Conservation (phyloP, 2,113 vertebrate species). For the Xyliphius kryptos region DNA sequence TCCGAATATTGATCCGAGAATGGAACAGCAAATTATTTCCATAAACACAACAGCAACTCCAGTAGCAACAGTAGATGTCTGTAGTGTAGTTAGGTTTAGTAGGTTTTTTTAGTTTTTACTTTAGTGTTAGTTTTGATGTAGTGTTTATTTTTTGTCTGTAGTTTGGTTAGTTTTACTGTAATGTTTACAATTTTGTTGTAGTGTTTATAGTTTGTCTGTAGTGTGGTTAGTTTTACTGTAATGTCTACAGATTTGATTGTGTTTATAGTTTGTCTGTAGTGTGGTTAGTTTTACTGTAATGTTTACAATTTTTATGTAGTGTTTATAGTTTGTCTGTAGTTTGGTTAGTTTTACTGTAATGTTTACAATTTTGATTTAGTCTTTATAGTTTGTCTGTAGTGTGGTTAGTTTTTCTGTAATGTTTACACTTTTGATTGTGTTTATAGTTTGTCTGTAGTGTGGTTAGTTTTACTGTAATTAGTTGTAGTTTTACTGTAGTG, state of each 20-base stretch:
- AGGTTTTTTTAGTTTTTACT: neutral
- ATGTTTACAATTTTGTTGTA: neutral
- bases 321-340: neutral
- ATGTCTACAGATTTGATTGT: neutral
- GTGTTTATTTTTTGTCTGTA: neutral
- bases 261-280: too few species aligned
- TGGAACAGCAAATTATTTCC: neutral
- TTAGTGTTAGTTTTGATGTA: neutral
- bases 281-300: neutral
- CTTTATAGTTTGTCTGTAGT: too few species aligned
- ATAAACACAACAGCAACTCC: neutral
- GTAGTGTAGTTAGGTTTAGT: neutral
- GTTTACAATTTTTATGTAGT: neutral
- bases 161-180: neutral
- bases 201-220: too few species aligned
- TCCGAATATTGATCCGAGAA: too few species aligned
- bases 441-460: too few species aligned
- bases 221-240: neutral
- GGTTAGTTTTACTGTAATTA: neutral
- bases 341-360: neutral
- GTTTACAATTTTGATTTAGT: too few species aligned
- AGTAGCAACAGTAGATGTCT: neutral
- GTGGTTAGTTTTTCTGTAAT: neutral
- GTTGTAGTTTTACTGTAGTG: neutral
- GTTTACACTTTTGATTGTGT: too few species aligned